Conservation (phyloP, 2,113 vertebrate species). For the Abramis brama region DNA sequence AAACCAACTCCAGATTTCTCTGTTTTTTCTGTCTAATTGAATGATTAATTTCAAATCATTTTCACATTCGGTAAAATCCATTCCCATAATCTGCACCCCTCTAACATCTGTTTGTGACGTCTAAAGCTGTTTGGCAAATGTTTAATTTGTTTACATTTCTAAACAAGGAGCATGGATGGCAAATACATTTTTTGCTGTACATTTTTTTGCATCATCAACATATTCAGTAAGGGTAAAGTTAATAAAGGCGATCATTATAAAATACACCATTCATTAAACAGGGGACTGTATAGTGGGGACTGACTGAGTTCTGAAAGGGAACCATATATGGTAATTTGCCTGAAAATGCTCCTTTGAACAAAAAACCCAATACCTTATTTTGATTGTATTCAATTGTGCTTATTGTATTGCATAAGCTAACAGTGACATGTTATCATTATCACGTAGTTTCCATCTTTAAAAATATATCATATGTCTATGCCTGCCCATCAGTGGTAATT, state of each 20-base stretch:
- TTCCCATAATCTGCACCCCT: slow-evolving; percentile 55
- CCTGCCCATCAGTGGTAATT: slow-evolving; percentile 60
- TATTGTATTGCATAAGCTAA: slow-evolving; percentile 52
- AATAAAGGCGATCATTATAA: neutral
- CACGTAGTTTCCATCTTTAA: slow-evolving; percentile 52
- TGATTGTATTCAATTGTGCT: slow-evolving; percentile 49
- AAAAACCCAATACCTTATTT: slow-evolving; percentile 4
- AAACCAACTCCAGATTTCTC: slow-evolving; percentile 70
- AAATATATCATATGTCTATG: slow-evolving; percentile 30
- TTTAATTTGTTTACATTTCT: slow-evolving; percentile 41
- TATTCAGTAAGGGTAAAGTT: neutral
- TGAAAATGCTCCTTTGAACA: slow-evolving; percentile 57
- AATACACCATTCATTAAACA: neutral
- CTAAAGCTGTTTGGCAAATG: slow-evolving; percentile 53
- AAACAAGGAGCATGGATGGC: slow-evolving; percentile 66
- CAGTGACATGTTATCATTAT: slow-evolving; percentile 47
- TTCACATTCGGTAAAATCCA: slow-evolving; percentile 46
- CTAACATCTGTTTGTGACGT: slow-evolving; percentile 49
- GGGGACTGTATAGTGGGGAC: neutral
- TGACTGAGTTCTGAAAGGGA: slow-evolving; percentile 29
- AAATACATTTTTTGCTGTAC: slow-evolving; percentile 62
- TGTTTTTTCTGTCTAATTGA: slow-evolving; percentile 55
- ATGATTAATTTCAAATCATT: slow-evolving; percentile 46
- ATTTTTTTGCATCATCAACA: neutral
- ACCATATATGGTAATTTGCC: slow-evolving; percentile 66